Evolutionary conservation across 1,140 invertebrate genomes (phyloP).

Genomic region (Drosophila rufa): DNA sequence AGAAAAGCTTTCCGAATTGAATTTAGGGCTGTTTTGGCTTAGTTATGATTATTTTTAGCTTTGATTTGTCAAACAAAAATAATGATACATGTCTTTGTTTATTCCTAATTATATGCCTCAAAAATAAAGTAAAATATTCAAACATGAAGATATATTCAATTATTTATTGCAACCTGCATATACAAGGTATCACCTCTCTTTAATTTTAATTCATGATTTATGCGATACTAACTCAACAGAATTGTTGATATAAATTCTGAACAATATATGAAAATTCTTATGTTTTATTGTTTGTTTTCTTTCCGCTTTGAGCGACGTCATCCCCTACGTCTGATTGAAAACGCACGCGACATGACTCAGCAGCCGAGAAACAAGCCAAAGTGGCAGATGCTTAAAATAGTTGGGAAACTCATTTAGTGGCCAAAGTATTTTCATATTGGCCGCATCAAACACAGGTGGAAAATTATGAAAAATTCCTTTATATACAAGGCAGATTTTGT

Average conservation of each 20-base stretch:
- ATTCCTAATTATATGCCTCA: not conserved
- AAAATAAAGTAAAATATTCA: not conserved
- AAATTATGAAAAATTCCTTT: slow-evolving; percentile 37
- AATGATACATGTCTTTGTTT: not conserved
- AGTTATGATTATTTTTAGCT: too few species aligned
- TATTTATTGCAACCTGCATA: not conserved
- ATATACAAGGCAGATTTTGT: not conserved
- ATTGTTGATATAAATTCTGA: slow-evolving; percentile 22
- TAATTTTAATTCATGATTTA: slow-evolving; percentile 26
- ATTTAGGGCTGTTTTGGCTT: too few species aligned
- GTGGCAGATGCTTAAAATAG: slow-evolving; percentile 64
- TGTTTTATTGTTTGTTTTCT: slow-evolving; percentile 26
- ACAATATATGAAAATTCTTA: slow-evolving; percentile 16
- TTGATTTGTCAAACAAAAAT: too few species aligned
- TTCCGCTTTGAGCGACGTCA: slow-evolving; percentile 51
- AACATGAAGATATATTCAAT: not conserved
- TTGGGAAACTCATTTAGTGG: slow-evolving; percentile 66
- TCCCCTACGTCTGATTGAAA: slow-evolving; percentile 38
- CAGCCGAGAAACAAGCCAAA: slow-evolving; percentile 34
- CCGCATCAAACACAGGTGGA: slow-evolving; percentile 69
- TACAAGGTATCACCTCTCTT: not conserved
- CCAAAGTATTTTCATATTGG: slow-evolving; percentile 61
- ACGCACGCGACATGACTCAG: slow-evolving; percentile 70
- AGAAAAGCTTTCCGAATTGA: too few species aligned
- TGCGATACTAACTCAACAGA: slow-evolving; percentile 24